Evolutionary conservation across 2,113 vertebrate species (phyloP).

Genomic region (Hassar affinis): DNA sequence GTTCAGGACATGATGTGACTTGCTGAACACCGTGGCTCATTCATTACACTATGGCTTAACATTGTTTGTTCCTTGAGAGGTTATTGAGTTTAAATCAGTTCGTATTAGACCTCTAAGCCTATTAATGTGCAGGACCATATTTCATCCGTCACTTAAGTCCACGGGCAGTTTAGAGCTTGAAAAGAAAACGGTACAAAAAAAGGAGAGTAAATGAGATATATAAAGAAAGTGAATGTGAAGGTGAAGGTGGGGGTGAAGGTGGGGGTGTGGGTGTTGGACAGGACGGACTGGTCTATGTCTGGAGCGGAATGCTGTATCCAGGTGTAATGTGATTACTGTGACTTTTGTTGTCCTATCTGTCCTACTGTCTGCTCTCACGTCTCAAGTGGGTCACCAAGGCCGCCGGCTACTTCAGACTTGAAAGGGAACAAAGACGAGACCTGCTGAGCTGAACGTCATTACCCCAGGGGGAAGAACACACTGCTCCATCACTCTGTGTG

Average conservation of each 20-base stretch:
- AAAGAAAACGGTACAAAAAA: not conserved
- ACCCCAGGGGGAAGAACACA: not conserved
- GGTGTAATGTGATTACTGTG: conserved; percentile 57
- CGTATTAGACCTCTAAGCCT: not conserved
- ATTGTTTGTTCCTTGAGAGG: not conserved
- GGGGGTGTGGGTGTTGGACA: not conserved
- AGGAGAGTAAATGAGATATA: not conserved
- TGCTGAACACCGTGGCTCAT: not conserved
- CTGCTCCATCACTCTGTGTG: not conserved
- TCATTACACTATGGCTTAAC: not conserved
- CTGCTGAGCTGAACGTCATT: conserved; percentile 4
- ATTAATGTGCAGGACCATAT: not conserved
- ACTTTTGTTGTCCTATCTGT: conserved; percentile 55
- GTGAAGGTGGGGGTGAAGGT: no score
- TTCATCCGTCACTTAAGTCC: not conserved
- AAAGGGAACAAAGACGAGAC: conserved; percentile 6
- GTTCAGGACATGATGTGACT: not conserved
- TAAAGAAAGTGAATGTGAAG: not conserved
- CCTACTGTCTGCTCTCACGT: conserved; percentile 15
- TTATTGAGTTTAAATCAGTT: not conserved
- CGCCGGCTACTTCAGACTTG: not conserved
- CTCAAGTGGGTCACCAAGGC: conserved; percentile 20
- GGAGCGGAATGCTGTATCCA: conserved; percentile 35
- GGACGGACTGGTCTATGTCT: conserved; percentile 52
- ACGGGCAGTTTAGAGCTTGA: not conserved